These are phyloP conservation scores for Hucho hucho DNA, from an alignment of 2,113 vertebrate genomes.

Conservation along the genomic window DNA sequence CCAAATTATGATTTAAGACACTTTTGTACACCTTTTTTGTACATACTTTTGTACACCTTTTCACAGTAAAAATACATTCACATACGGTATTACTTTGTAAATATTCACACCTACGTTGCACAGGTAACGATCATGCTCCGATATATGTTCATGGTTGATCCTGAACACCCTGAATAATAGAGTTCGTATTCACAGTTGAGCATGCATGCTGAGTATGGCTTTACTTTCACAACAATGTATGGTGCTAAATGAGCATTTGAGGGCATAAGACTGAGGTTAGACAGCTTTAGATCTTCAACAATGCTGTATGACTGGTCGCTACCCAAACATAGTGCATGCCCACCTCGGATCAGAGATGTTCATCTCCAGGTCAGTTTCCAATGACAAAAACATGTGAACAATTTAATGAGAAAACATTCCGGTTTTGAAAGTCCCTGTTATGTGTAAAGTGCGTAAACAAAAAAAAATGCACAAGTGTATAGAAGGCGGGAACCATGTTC, in stretches of 20 bases:
- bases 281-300: neutral
- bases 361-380: neutral
- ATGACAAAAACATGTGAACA: neutral
- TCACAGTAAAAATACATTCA: neutral
- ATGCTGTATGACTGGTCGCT: neutral
- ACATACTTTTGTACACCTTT: neutral
- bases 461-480: neutral
- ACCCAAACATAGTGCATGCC: neutral
- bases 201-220: constrained; percentile 20
- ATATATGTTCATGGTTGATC: neutral
- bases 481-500: neutral
- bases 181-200: constrained; percentile 25
- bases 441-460: neutral
- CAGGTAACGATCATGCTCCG: constrained; percentile 11
- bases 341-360: neutral
- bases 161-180: constrained; percentile 12
- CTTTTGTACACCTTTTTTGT: neutral
- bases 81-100: neutral
- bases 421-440: neutral
- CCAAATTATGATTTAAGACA: neutral
- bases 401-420: neutral
- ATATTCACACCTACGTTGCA: neutral
- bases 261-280: neutral
- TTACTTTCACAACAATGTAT: neutral
- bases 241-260: neutral